A percentile compares a stretch with the other conserved stretches of the same genome.
Conservation (phyloP, 2,888 invertebrate genomes). For the Ornithoptera alexandrae region DNA sequence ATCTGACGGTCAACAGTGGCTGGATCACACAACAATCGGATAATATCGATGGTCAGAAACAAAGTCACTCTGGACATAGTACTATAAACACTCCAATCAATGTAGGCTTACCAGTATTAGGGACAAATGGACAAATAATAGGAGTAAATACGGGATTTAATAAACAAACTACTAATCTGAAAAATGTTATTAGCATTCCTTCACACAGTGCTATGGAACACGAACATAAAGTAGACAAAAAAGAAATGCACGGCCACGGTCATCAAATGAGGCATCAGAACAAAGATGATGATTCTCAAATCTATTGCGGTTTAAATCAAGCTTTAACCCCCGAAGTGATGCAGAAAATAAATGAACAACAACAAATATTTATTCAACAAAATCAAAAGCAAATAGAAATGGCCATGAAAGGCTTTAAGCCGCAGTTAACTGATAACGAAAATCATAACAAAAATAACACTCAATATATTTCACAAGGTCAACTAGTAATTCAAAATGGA, state of each 20-base stretch:
- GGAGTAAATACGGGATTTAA: slow-evolving; percentile 75
- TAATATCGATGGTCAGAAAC: slow-evolving; percentile 56
- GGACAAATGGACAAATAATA: slow-evolving; percentile 81
- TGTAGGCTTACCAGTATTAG: slow-evolving; percentile 70
- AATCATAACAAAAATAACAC: slow-evolving; percentile 55
- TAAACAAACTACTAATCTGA: slow-evolving; percentile 53
- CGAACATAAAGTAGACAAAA: slow-evolving; percentile 60
- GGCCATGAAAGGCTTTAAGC: slow-evolving; percentile 74
- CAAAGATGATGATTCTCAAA: slow-evolving; percentile 70
- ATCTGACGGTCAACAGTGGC: slow-evolving; percentile 72
- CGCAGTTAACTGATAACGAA: slow-evolving; percentile 59
- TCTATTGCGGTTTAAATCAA: slow-evolving; percentile 71
- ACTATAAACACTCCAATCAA: slow-evolving; percentile 47
- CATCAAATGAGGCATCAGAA: slow-evolving; percentile 32
- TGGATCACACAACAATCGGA: slow-evolving; percentile 72
- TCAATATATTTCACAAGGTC: slow-evolving; percentile 63
- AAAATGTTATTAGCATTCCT: slow-evolving; percentile 45
- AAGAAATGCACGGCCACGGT: slow-evolving; percentile 41
- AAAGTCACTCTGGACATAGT: slow-evolving; percentile 40
- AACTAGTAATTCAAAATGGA: slow-evolving; percentile 72
- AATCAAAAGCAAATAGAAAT: slow-evolving; percentile 78
- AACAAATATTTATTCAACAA: slow-evolving; percentile 79
- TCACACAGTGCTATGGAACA: slow-evolving; percentile 46
- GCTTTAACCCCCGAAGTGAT: slow-evolving; percentile 75
- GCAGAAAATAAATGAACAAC: slow-evolving; percentile 80